Conservation (phyloP, 2,888 invertebrate genomes). For the Tridacna gigas region DNA sequence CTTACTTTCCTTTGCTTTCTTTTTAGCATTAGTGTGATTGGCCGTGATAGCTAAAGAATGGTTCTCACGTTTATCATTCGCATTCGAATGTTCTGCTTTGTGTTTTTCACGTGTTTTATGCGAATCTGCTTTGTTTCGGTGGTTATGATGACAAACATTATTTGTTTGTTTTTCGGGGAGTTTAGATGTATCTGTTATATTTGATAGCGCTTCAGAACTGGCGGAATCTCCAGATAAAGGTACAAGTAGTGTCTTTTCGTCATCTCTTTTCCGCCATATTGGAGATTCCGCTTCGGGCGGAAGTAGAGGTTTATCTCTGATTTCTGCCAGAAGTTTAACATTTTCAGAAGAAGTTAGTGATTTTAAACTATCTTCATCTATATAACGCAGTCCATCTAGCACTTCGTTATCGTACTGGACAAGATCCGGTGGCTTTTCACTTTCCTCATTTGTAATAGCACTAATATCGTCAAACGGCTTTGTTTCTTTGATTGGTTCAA, state of each 20-base stretch:
- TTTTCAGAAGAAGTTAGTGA: slow-evolving; percentile 77
- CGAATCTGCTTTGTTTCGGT: slow-evolving; percentile 29
- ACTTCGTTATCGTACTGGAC: slow-evolving; percentile 60
- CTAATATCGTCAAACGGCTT: slow-evolving; percentile 31
- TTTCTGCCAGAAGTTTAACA: slow-evolving; percentile 73
- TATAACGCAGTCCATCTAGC: slow-evolving; percentile 79
- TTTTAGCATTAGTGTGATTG: slow-evolving; percentile 46
- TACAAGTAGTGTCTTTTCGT: slow-evolving; percentile 66
- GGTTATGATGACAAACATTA: slow-evolving; percentile 14
- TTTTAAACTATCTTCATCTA: slow-evolving; percentile 83
- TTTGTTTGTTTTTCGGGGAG: slow-evolving; percentile 29
- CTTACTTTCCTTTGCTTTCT: slow-evolving; percentile 53
- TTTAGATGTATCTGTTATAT: slow-evolving; percentile 34
- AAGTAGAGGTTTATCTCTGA: slow-evolving; percentile 44
- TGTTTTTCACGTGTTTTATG: slow-evolving; percentile 34
- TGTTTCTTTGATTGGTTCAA: slow-evolving; percentile 25
- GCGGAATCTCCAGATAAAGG: slow-evolving; percentile 64
- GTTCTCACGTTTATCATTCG: slow-evolving; percentile 24
- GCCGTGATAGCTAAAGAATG: slow-evolving; percentile 30
- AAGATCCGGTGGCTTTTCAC: slow-evolving; percentile 64
- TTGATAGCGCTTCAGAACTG: slow-evolving; percentile 60
- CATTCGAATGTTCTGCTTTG: slow-evolving; percentile 22
- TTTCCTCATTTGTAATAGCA: slow-evolving; percentile 28
- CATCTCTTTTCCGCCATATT: slow-evolving; percentile 71
- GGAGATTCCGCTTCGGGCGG: slow-evolving; percentile 67